phyloP scores from a whole-genome alignment of 1,140 invertebrate species.

The Hyles euphorbiae region DNA sequence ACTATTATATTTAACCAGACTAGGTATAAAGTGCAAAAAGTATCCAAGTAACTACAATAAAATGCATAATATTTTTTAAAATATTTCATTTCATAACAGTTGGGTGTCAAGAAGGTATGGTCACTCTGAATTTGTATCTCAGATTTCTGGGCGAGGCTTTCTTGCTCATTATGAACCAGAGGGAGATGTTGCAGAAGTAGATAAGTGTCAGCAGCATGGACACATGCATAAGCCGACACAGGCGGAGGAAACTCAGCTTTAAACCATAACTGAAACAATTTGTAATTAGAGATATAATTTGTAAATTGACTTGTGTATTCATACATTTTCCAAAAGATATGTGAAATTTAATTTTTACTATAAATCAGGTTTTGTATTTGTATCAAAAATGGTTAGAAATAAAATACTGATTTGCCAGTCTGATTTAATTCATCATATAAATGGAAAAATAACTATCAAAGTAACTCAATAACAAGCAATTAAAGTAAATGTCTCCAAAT shows the following conservation, averaged over 20 bases:
- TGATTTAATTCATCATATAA: too few relatives aligned
- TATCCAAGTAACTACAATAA: too few relatives aligned
- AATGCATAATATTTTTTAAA: too few relatives aligned
- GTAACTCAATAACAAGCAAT: too few relatives aligned
- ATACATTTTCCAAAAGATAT: background rate
- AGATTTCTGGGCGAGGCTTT: slow-evolving; percentile 41
- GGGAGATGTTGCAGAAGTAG: slow-evolving; percentile 62
- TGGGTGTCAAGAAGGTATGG: slow-evolving; percentile 28
- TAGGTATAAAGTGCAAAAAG: too few relatives aligned
- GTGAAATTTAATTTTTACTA: too few relatives aligned
- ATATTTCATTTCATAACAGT: background rate
- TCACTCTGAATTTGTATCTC: slow-evolving; percentile 45
- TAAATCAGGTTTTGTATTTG: too few relatives aligned
- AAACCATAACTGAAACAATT: slow-evolving; percentile 50
- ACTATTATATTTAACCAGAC: too few relatives aligned
- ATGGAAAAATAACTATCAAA: too few relatives aligned
- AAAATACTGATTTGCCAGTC: too few relatives aligned
- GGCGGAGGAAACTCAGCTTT: slow-evolving; percentile 56
- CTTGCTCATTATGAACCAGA: slow-evolving; percentile 63
- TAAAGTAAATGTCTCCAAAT: too few relatives aligned
- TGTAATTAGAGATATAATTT: background rate
- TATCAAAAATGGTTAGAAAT: too few relatives aligned
- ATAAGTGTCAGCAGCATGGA: slow-evolving; percentile 57
- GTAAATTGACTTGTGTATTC: background rate
- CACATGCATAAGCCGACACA: slow-evolving; percentile 62